A percentile compares a stretch with the other conserved stretches of the same genome.
These are phyloP conservation scores for Phlogophora meticulosa DNA, from an alignment of 2,888 invertebrate species.

Conservation along the genomic window DNA sequence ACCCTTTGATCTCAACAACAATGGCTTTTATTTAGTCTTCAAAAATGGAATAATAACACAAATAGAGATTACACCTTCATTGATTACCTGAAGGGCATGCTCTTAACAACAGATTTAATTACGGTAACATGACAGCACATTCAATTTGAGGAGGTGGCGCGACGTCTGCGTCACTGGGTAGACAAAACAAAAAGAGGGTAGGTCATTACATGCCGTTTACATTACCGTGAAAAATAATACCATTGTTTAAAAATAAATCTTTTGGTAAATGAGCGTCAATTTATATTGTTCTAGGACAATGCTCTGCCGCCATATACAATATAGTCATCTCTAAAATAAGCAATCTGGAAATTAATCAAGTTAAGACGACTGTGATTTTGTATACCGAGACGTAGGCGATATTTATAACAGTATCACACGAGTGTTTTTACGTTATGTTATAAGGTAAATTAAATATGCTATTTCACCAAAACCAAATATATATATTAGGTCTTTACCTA, in stretches of 20 bases:
- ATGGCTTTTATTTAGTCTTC: neutral
- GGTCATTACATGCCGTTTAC: neutral
- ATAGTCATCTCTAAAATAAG: too few species aligned
- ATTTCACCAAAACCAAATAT: too few species aligned
- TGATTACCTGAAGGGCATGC: neutral
- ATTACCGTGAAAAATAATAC: neutral
- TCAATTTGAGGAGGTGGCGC: constrained; percentile 10
- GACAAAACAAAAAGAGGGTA: constrained; percentile 6
- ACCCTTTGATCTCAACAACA: neutral
- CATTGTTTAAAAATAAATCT: constrained; percentile 6
- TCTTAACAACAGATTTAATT: constrained; percentile 10
- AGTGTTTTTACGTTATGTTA: too few species aligned
- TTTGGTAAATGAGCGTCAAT: neutral
- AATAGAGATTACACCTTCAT: constrained; percentile 2
- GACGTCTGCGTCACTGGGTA: neutral
- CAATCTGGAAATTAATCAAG: too few species aligned
- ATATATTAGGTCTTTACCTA: too few species aligned
- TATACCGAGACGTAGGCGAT: too few species aligned
- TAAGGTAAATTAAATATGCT: too few species aligned
- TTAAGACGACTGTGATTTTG: too few species aligned
- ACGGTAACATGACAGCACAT: constrained; percentile 3
- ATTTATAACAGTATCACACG: too few species aligned
- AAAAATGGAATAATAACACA: neutral
- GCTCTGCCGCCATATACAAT: too few species aligned
- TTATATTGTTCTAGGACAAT: too few species aligned